Percentiles rank a stretch among this genome's conserved stretches.
Evolutionary conservation across 2,113 vertebrate species (phyloP).

Genomic region (Sceloporus undulatus): DNA sequence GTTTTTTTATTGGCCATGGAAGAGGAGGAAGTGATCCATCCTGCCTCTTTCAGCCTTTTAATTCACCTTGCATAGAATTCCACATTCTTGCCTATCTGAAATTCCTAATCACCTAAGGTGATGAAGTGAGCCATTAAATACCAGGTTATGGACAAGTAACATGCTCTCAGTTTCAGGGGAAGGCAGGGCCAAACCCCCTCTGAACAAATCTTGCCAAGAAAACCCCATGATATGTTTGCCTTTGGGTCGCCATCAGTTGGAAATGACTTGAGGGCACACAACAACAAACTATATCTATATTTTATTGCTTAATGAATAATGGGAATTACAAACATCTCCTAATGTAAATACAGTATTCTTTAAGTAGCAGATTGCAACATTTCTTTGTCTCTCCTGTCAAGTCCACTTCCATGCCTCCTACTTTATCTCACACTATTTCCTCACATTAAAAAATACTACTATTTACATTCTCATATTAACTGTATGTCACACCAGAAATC

Average conservation of each 20-base stretch:
- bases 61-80: neutral
- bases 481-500: neutral
- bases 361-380: neutral
- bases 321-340: slow-evolving; percentile 10
- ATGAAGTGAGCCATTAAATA: neutral
- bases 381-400: neutral
- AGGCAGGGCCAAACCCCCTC: too few relatives aligned
- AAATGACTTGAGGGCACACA: too few relatives aligned
- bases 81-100: neutral
- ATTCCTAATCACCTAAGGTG: neutral
- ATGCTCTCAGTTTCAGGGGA: too few relatives aligned
- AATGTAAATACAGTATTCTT: neutral
- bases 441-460: neutral
- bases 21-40: neutral
- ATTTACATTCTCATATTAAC: neutral
- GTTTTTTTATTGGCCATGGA: neutral
- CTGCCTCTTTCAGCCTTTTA: neutral
- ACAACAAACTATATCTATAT: neutral
- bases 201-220: too few relatives aligned
- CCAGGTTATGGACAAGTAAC: neutral
- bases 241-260: too few relatives aligned
- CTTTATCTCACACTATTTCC: neutral
- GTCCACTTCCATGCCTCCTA: neutral
- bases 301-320: neutral
- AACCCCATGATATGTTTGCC: too few relatives aligned